Conservation (phyloP, 2,113 vertebrate species). For the Mormyrus iriodes region DNA sequence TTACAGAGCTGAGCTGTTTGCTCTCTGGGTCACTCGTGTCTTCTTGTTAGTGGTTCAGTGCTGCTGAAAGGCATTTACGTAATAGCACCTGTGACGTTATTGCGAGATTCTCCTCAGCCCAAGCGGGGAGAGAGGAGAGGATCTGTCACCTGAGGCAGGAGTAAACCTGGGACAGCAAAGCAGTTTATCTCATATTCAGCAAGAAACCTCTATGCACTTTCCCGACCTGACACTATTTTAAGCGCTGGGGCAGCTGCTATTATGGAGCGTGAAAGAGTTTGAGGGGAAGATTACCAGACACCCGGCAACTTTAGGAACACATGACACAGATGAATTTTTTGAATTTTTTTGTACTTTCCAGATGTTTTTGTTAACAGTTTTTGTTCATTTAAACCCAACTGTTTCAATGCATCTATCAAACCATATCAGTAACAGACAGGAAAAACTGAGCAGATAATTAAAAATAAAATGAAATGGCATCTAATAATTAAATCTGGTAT, state of each 20-base stretch:
- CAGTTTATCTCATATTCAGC: background rate
- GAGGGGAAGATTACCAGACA: background rate
- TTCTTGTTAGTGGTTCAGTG: slow-evolving; percentile 59
- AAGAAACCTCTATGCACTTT: background rate
- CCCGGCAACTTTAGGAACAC: background rate
- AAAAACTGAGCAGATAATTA: background rate
- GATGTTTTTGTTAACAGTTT: background rate
- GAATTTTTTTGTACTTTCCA: background rate
- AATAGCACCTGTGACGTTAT: slow-evolving; percentile 19
- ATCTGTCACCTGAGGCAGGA: background rate
- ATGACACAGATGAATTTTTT: background rate
- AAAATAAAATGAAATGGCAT: background rate
- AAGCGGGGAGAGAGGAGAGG: background rate
- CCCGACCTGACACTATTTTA: background rate
- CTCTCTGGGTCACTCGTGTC: slow-evolving; percentile 35
- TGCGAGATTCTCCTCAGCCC: slow-evolving; percentile 29
- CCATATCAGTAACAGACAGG: background rate
- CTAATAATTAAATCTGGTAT: background rate
- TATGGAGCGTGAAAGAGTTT: background rate
- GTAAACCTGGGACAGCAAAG: background rate
- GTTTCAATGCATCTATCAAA: background rate
- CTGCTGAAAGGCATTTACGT: slow-evolving; percentile 57
- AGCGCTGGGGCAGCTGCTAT: background rate
- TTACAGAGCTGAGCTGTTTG: background rate
- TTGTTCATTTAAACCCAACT: background rate